Percentiles rank a stretch among this genome's conserved stretches.
Evolutionary conservation across 2,797 vertebrate genomes (phyloP).

Genomic region (Mus minutoides): DNA sequence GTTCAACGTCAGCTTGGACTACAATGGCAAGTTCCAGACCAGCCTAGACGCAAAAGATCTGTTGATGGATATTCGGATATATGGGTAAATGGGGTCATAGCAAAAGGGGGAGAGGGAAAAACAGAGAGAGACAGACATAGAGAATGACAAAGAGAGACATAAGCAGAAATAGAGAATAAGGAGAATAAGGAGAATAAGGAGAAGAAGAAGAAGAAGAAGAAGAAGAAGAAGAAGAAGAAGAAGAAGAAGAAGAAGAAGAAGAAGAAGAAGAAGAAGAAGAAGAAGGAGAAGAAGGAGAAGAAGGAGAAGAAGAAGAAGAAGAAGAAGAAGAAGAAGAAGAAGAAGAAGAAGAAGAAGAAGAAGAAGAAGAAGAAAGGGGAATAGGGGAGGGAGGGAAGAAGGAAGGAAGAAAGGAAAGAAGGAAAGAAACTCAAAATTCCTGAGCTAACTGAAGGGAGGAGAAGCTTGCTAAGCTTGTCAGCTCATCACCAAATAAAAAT

Average conservation of each 20-base stretch:
- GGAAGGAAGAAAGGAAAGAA: background rate
- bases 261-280: rapidly evolving
- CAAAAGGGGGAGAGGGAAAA: background rate
- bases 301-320: rapidly evolving
- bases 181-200: rapidly evolving
- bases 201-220: rapidly evolving
- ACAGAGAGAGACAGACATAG: background rate
- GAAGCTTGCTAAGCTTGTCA: background rate
- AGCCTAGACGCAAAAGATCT: background rate
- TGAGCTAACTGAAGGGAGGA: background rate
- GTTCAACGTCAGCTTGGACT: background rate
- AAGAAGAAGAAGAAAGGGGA: no score
- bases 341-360: background rate
- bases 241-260: background rate
- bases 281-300: rapidly evolving
- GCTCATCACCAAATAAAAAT: background rate
- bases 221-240: no score
- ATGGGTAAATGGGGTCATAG: background rate
- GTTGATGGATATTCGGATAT: background rate
- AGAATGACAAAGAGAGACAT: background rate
- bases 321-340: background rate
- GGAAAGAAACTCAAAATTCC: background rate
- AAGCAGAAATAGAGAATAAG: background rate
- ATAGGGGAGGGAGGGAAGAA: rapidly evolving
- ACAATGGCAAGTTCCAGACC: background rate